These are phyloP conservation scores for Drosophila robusta DNA, from an alignment of 2,888 invertebrate species.

Conservation along the genomic window DNA sequence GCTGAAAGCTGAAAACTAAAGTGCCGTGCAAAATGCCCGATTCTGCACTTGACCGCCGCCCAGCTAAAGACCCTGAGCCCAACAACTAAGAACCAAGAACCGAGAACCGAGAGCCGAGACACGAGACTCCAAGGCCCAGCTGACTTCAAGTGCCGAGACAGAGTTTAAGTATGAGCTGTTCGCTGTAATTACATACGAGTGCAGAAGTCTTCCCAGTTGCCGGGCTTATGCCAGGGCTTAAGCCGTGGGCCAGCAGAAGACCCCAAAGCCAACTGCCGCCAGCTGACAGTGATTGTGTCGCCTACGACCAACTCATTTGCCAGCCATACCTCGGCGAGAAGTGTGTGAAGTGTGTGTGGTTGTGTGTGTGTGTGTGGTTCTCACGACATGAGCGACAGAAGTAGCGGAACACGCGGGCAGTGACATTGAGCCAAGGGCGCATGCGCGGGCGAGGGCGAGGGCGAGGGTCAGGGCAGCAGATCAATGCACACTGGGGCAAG, in stretches of 20 bases:
- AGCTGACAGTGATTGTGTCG: conserved; percentile 66
- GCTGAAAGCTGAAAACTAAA: conserved; percentile 66
- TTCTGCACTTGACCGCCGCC: conserved; percentile 73
- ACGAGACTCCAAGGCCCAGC: conserved; percentile 24
- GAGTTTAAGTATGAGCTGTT: conserved; percentile 41
- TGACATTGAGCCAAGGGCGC: conserved; percentile 45
- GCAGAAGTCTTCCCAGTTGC: conserved; percentile 21
- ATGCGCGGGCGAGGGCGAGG: conserved; percentile 12
- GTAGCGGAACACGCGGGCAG: conserved; percentile 54
- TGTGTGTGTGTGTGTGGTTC: conserved; percentile 62
- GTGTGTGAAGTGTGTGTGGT: no score
- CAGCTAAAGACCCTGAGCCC: conserved; percentile 30
- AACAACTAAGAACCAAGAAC: no score
- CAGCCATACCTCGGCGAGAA: conserved; percentile 15
- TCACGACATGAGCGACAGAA: conserved; percentile 59
- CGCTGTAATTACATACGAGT: conserved; percentile 65
- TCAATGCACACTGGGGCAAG: conserved; percentile 17
- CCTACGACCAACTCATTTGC: conserved; percentile 64
- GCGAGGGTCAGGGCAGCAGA: neutral
- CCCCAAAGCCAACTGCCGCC: conserved; percentile 43
- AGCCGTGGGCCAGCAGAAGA: conserved; percentile 9
- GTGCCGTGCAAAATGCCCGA: conserved; percentile 64
- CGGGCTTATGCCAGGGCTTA: conserved; percentile 17
- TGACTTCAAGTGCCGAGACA: conserved; percentile 54
- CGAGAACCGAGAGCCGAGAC: neutral